phyloP scores from a whole-genome alignment of 2,888 invertebrate genomes.

The Coelopa pilipes region DNA sequence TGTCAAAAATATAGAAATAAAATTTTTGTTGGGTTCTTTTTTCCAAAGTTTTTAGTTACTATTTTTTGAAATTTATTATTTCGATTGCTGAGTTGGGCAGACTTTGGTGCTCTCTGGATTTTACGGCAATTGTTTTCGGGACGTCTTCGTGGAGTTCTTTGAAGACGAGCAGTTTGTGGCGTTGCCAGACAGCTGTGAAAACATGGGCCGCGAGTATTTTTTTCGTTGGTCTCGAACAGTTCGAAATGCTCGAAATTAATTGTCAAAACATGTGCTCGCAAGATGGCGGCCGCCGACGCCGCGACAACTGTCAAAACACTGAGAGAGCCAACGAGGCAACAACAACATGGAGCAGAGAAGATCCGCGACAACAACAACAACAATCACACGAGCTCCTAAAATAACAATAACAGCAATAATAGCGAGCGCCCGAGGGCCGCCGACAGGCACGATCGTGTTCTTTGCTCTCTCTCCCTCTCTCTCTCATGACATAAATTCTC shows the following conservation, averaged over 20 bases:
- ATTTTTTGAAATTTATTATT: no score
- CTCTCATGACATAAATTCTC: conserved; percentile 7
- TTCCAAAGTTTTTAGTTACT: no score
- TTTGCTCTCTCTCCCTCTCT: neutral
- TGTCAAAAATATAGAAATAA: no score
- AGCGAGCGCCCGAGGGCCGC: neutral
- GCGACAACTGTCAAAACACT: conserved; percentile 19
- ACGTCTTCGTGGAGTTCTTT: no score
- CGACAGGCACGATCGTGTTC: no score
- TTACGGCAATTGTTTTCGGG: no score
- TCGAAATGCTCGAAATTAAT: conserved; percentile 5
- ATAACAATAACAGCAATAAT: neutral
- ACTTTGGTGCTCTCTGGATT: no score
- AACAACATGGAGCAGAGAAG: neutral
- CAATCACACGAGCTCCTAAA: neutral
- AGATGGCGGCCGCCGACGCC: conserved; percentile 1
- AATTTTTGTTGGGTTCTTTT: no score
- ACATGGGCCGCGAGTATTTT: neutral
- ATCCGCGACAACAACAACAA: no score
- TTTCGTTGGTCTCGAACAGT: neutral
- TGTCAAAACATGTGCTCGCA: conserved; percentile 17
- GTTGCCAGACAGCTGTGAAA: neutral
- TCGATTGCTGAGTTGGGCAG: no score
- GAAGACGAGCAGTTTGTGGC: neutral
- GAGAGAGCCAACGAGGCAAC: neutral